Base-by-base conservation (phyloP, 2,888 invertebrate genomes). In the Dicyrtoma fusca region DNA sequence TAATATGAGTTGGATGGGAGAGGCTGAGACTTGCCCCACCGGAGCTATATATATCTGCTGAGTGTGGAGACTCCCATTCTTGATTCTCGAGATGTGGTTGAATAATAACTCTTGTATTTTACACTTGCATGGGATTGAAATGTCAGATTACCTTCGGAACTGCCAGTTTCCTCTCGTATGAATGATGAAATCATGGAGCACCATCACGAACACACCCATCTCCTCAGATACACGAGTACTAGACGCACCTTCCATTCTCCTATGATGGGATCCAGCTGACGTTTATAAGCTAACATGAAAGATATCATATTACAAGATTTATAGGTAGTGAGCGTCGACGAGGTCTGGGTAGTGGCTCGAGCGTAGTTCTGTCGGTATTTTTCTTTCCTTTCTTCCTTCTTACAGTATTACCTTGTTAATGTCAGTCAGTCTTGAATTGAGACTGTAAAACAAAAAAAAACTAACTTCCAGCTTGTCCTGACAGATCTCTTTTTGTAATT, bases 101-200 rank as follows among this genome's bases (percentile, higher is more conserved):
- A 10, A 51, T 44, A 44, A 44, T 44, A 8, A 11, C 44, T 26
- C 17, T 44, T 44, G 62, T 64, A 25, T 23, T 49, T 51, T 64
- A 49, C 64, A 64, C 49, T 25, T 64, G 45, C 44, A 19, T 45
- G 19, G 64, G 64, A 64, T 64, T 64, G 64, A 64, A 64, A 64
- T 49, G 64, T 64, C 64, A 64, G 64, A 47, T 64, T 64, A 19
- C 44, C 17, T 44, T 17, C 44, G 17, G 45, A 62, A 45, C 62
- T 62, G 62, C 44, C 62, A 62, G 62, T 62, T 53, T 17, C 19
- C 53, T 17, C n/a, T 53, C 11, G 6, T 53, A n/a, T 17, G 13
- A n/a, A 53, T 53, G 53, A n/a, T n/a, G 19, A n/a, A 53, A 53
- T 53, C 19, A 53, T 17, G 19, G 19, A 53, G 17, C n/a, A 11